phyloP scores from a whole-genome alignment of 2,113 vertebrate species.

The Octodon degus region DNA sequence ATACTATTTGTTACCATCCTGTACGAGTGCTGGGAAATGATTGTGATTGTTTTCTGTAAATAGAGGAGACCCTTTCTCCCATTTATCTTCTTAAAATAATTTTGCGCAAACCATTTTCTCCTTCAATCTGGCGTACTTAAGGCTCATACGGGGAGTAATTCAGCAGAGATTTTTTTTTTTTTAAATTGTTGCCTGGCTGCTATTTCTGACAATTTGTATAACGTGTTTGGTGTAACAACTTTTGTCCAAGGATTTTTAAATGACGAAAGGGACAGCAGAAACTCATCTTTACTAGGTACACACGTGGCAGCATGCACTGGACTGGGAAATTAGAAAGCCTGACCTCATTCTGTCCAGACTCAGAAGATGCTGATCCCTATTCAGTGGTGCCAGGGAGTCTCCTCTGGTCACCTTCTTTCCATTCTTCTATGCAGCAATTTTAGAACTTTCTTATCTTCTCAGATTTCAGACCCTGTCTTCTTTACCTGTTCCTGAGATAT shows the following conservation, averaged over 20 bases:
- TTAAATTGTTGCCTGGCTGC: slow-evolving; percentile 12
- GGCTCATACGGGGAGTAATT: slow-evolving; percentile 47
- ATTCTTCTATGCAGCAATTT: background rate
- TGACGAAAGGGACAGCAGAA: background rate
- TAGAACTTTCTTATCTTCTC: background rate
- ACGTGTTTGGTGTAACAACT: slow-evolving; percentile 16
- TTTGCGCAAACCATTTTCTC: slow-evolving; percentile 64
- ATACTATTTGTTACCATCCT: slow-evolving; percentile 71
- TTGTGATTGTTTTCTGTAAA: slow-evolving; percentile 78
- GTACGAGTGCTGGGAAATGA: slow-evolving; percentile 65
- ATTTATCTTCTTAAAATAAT: slow-evolving; percentile 79
- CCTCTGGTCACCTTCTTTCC: background rate
- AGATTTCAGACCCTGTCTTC: slow-evolving; percentile 32
- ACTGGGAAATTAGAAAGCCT: background rate
- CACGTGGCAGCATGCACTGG: background rate
- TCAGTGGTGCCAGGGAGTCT: background rate
- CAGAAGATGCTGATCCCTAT: background rate
- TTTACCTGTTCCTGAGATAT: background rate
- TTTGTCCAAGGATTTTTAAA: slow-evolving; percentile 45
- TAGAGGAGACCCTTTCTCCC: slow-evolving; percentile 63
- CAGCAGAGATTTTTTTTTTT: slow-evolving; percentile 32
- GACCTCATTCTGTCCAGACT: background rate
- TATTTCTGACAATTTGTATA: slow-evolving; percentile 57
- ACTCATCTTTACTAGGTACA: background rate
- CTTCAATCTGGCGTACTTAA: slow-evolving; percentile 52